phyloP scores from a whole-genome alignment of 2,113 vertebrate genomes.

The Psittacula cyanocephala region DNA sequence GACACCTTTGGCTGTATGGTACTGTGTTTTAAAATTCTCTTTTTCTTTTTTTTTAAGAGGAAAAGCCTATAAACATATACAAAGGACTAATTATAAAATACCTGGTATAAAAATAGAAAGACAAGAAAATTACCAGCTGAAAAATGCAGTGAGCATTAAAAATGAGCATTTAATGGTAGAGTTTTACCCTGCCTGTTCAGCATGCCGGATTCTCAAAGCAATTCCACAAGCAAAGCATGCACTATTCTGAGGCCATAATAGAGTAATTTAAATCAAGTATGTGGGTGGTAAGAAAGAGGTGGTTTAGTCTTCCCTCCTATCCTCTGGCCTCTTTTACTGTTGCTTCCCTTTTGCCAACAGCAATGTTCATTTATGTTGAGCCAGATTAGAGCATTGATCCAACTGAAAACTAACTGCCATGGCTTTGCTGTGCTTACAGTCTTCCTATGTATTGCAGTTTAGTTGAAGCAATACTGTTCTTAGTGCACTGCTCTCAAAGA shows the following conservation, averaged over 20 bases:
- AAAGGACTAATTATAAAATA: slow-evolving; percentile 65
- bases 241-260: background rate
- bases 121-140: slow-evolving; percentile 34
- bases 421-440: background rate
- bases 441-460: background rate
- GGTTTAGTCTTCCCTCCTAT: background rate
- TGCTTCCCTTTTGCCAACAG: background rate
- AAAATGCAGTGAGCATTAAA: slow-evolving; percentile 5
- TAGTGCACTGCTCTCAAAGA: background rate
- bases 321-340: background rate
- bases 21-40: slow-evolving; percentile 44
- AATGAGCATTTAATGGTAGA: background rate
- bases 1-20: slow-evolving; percentile 74
- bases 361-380: background rate
- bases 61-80: slow-evolving; percentile 51
- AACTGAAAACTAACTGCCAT: background rate
- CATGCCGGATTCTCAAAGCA: background rate
- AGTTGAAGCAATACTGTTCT: background rate
- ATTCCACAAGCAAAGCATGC: background rate
- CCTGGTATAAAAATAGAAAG: slow-evolving; percentile 42
- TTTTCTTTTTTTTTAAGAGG: slow-evolving; percentile 42
- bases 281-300: background rate
- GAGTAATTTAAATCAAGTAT: background rate
- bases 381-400: background rate
- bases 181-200: background rate